Evolutionary conservation across 2,888 invertebrate genomes (phyloP), one percentile per base, ranked within the genome.

Genomic region (Sylvicola fuscatus): DNA sequence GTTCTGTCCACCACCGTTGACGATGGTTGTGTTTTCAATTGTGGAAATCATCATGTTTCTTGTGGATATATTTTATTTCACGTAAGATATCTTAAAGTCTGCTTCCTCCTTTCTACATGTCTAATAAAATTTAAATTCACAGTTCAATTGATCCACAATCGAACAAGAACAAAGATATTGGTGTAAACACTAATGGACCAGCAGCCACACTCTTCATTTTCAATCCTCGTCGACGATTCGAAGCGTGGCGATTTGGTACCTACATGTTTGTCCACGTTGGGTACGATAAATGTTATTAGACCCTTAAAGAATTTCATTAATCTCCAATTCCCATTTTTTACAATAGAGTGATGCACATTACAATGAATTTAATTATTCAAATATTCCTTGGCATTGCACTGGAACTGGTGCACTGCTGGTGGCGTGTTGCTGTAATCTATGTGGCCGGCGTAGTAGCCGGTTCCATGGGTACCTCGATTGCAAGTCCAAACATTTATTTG

Each of bases 221-320:
- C 58, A 76, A 86, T 60, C 95, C 95, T 0, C 66, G 72, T 40
- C 72, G 73, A 49, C 68, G 93, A 40, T 66, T 75, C 37, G 82
- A 98, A 60, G 78, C 76, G 1, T 98, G 97, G 97, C 66, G 97
- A 47, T 97, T 77, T 54, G 47, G 92, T 33, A 81, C 86, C 1
- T 98, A 98, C 53, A 93, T 93, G 89, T 77, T 95, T 53, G 86
- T 95, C 15, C 95, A 95, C 58, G 80, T 87, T 41, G 90, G 90
- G 80, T 82, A 54, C 6, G 29, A 7, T 10, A 4, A 72, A 50
- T 36, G 4, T 33, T 37, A 34, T 37, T n/a, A 29, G 27, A 14
- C 28, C 27, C 28, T n/a, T n/a, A n/a, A n/a, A n/a, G n/a, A n/a
- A n/a, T n/a, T n/a, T n/a, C n/a, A n/a, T n/a, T n/a, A n/a, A 28